Conservation (phyloP, 1,140 invertebrate species). For the Drosophila sproati region DNA sequence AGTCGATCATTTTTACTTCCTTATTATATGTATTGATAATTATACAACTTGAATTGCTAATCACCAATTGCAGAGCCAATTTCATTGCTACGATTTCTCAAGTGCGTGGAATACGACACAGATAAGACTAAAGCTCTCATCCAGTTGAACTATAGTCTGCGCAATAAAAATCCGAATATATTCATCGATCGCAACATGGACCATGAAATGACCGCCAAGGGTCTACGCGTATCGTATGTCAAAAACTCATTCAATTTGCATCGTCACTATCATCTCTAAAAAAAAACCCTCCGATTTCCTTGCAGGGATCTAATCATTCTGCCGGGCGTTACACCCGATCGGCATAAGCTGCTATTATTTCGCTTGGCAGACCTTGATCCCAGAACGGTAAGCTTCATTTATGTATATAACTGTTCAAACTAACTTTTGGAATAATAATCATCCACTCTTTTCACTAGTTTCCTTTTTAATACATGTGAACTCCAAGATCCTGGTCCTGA, state of each 20-base stretch:
- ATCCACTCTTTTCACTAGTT: too few species aligned
- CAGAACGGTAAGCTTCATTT: slow-evolving; percentile 45
- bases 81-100: slow-evolving; percentile 68
- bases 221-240: slow-evolving; percentile 86
- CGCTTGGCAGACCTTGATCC: slow-evolving; percentile 69
- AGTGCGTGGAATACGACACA: slow-evolving; percentile 85
- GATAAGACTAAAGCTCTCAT: slow-evolving; percentile 87
- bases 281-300: not conserved
- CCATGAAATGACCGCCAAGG: slow-evolving; percentile 85
- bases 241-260: not conserved
- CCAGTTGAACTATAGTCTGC: slow-evolving; percentile 88
- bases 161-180: slow-evolving; percentile 87
- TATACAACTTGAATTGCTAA: slow-evolving; percentile 4
- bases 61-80: slow-evolving; percentile 51
- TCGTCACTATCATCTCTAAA: not conserved
- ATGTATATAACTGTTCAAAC: not conserved
- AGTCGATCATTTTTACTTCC: too few species aligned
- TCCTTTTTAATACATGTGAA: too few species aligned
- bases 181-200: slow-evolving; percentile 88
- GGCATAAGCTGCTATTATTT: slow-evolving; percentile 84
- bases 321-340: slow-evolving; percentile 86
- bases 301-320: slow-evolving; percentile 87
- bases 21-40: slow-evolving; percentile 11
- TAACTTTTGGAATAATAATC: too few species aligned
- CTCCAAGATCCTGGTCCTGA: too few species aligned